Percentiles rank a stretch among this genome's conserved stretches.
These are phyloP conservation scores for Orius laevigatus DNA, from an alignment of 1,140 invertebrate genomes.

Conservation along the genomic window DNA sequence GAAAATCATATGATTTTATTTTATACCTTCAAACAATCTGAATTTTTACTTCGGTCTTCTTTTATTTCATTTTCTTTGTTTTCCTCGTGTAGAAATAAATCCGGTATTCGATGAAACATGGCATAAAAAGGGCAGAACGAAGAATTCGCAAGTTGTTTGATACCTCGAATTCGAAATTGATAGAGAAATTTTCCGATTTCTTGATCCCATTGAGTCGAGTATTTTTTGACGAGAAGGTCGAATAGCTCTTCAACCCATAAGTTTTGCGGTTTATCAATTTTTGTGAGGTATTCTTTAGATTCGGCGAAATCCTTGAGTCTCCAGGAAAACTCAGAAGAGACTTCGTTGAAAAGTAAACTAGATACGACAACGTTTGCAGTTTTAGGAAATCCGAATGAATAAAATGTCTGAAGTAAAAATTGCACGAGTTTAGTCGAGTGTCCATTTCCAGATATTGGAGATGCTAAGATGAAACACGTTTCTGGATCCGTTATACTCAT, in stretches of 20 bases:
- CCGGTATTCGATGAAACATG: conserved; percentile 14
- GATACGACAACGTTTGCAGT: background rate
- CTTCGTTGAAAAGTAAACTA: background rate
- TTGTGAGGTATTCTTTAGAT: conserved; percentile 7
- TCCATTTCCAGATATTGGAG: conserved; percentile 16
- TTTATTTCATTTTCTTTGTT: conserved; percentile 23
- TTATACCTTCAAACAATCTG: background rate
- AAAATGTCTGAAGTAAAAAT: conserved; percentile 24
- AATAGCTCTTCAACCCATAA: conserved; percentile 20
- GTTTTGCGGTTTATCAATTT: conserved; percentile 18
- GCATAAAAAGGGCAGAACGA: conserved; percentile 5
- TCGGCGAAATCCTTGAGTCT: conserved; percentile 13
- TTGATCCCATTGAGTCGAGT: conserved; percentile 21
- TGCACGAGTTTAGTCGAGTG: conserved; percentile 17
- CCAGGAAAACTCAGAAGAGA: conserved; percentile 13
- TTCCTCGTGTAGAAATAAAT: conserved; percentile 12
- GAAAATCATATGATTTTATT: background rate
- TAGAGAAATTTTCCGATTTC: conserved; percentile 23
- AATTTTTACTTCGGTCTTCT: background rate
- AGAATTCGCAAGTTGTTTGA: conserved; percentile 2
- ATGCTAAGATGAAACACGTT: conserved; percentile 24
- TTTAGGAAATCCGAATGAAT: conserved; percentile 23
- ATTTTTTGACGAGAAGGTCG: conserved; percentile 18
- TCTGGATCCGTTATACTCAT: conserved; percentile 24
- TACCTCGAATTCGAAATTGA: conserved; percentile 18